Evolutionary conservation across 2,797 vertebrate species (phyloP).

Genomic region (Sciurus carolinensis): DNA sequence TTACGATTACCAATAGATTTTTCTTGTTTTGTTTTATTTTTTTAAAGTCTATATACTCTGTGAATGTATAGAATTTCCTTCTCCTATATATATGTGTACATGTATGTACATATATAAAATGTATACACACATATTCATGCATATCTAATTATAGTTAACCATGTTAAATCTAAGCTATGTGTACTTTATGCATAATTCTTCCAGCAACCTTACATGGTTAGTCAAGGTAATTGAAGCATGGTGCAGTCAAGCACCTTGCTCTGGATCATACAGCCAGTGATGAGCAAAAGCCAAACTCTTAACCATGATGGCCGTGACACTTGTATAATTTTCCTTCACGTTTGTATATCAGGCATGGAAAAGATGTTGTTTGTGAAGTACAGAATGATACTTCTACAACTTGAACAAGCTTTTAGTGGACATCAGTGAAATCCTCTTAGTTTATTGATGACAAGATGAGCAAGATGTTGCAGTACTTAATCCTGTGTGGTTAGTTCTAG

Average conservation of each 20-base stretch:
- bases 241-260: neutral
- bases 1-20: neutral
- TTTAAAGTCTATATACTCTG: neutral
- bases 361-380: neutral
- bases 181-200: neutral
- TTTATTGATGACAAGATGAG: neutral
- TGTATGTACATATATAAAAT: neutral
- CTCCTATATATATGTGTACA: neutral
- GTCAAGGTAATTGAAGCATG: neutral
- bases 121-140: neutral
- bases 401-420: neutral
- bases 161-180: neutral
- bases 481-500: neutral
- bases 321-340: neutral
- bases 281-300: neutral
- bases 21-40: conserved; percentile 7
- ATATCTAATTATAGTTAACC: neutral
- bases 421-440: neutral
- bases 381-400: neutral
- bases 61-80: neutral
- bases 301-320: too few relatives aligned
- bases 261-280: neutral
- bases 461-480: neutral
- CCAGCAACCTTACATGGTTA: neutral
- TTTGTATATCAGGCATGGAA: neutral